Evolutionary conservation across 2,797 vertebrate species (phyloP).

Genomic region (Pangasius sanitwongsei): DNA sequence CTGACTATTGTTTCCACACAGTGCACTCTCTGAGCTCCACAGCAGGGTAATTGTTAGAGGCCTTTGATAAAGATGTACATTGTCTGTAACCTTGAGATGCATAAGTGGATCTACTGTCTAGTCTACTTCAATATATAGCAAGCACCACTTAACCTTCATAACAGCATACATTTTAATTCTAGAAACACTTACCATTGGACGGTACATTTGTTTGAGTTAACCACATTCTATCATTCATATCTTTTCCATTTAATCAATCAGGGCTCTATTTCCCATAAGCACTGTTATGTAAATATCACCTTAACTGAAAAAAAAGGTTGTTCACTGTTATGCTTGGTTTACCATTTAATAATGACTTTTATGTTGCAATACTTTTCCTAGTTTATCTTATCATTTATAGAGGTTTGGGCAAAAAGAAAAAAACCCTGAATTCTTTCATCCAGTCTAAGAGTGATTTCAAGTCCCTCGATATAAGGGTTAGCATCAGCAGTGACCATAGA

Average conservation of each 20-base stretch:
- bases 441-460: not conserved
- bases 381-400: not conserved
- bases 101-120: constrained; percentile 2
- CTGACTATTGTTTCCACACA: not conserved
- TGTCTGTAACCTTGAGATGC: constrained; percentile 6
- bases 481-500: not conserved
- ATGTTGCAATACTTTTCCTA: not conserved
- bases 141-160: constrained; percentile 8
- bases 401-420: not conserved
- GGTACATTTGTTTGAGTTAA: not conserved
- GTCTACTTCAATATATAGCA: not conserved
- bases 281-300: not conserved
- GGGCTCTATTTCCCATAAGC: not conserved
- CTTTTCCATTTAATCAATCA: not conserved
- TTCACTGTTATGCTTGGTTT: not conserved
- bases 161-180: not conserved
- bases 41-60: not conserved
- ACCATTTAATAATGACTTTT: not conserved
- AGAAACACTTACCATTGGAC: not conserved
- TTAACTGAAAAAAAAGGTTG: not conserved
- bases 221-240: not conserved
- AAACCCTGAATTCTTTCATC: not conserved
- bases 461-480: not conserved
- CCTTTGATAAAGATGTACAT: not conserved
- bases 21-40: not conserved